A percentile compares a stretch with the other conserved stretches of the same genome.
phyloP scores from a whole-genome alignment of 1,140 invertebrate genomes.

The Leptestheria dahalacensis region DNA sequence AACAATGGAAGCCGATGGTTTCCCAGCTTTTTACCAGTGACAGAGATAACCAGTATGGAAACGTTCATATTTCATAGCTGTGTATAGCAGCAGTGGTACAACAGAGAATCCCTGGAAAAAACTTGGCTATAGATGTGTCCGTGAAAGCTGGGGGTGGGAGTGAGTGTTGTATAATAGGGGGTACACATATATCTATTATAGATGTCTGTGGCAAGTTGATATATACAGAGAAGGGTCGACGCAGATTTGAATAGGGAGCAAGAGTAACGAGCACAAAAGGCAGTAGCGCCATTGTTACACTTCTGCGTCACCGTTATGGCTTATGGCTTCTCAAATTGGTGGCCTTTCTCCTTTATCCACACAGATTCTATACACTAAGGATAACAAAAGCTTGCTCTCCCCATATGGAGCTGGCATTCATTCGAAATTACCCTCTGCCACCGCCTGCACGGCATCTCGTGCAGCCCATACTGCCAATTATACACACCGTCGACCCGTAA shows the following conservation, averaged over 20 bases:
- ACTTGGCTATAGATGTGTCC: no score
- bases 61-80: no score
- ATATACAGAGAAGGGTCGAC: not conserved
- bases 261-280: not conserved
- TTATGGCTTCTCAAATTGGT: not conserved
- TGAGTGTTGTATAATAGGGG: not conserved
- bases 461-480: no score
- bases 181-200: not conserved
- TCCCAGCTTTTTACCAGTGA: no score
- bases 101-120: no score
- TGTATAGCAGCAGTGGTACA: no score
- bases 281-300: not conserved
- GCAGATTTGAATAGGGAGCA: not conserved
- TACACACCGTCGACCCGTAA: no score
- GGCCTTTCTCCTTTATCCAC: not conserved
- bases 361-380: not conserved
- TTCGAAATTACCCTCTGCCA: no score
- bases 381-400: not conserved
- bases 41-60: no score
- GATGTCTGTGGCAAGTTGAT: not conserved
- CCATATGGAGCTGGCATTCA: no score
- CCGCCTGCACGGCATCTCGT: no score
- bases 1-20: no score
- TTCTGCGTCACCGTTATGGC: not conserved
- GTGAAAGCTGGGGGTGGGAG: not conserved